Percentiles rank a stretch among this genome's conserved stretches.
Evolutionary conservation across 1,140 invertebrate genomes (phyloP).

Genomic region (Monomorium pharaonis): DNA sequence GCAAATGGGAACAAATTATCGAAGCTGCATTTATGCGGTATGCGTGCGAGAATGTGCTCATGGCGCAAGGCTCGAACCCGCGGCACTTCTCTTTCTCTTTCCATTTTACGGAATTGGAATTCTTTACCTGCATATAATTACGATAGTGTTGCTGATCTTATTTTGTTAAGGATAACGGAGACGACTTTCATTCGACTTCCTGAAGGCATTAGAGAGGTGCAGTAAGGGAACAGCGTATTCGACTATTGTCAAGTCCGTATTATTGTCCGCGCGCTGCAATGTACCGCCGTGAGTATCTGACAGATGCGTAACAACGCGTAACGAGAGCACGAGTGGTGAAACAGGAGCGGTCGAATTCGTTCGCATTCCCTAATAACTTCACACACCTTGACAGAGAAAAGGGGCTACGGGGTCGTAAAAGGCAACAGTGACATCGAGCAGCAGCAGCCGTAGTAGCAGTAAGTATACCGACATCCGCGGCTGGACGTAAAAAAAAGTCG

Average conservation of each 20-base stretch:
- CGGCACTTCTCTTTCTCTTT: not conserved
- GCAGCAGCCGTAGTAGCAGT: not conserved
- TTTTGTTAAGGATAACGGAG: not conserved
- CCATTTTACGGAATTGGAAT: constrained; percentile 6
- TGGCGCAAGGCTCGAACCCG: constrained; percentile 8
- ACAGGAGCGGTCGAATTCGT: not conserved
- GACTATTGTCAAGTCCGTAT: not conserved
- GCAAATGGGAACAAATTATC: constrained; percentile 38
- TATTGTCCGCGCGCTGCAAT: constrained; percentile 1
- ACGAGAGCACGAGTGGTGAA: not conserved
- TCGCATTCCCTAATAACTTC: constrained; percentile 62
- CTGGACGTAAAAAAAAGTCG: constrained; percentile 62
- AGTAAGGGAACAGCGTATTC: not conserved
- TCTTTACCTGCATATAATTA: constrained; percentile 25
- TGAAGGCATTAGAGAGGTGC: not conserved
- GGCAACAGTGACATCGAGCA: not conserved
- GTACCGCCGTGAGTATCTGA: not conserved
- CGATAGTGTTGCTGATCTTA: not conserved
- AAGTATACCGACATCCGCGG: constrained; percentile 42
- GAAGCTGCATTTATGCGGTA: constrained; percentile 5
- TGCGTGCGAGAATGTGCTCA: constrained; percentile 28
- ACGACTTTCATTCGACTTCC: not conserved
- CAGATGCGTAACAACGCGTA: not conserved
- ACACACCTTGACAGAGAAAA: constrained; percentile 64
- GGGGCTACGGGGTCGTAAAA: constrained; percentile 66